Base-by-base conservation (phyloP, 1,140 invertebrate species). In the Pantala flavescens region DNA sequence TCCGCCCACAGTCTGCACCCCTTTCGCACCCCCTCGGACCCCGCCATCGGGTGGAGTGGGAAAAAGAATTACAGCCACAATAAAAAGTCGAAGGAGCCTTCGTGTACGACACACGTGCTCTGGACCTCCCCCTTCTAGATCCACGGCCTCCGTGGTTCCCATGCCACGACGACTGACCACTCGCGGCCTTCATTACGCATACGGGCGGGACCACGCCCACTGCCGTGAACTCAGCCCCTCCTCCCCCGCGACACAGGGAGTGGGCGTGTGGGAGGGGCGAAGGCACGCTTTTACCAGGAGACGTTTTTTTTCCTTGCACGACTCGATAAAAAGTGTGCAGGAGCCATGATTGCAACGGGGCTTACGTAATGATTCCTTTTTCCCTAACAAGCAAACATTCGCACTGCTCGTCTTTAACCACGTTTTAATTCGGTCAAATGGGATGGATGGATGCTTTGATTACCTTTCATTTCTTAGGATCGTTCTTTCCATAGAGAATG, bases 141-240 rank as follows among this genome's bases (percentile, higher is more conserved):
- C 14, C 49, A 7, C 49, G 14, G 49, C 49, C 49, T 16, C 49
- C 49, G 49, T 21, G 49, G 49, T 16, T 21, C 49, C 49, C 14
- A 21, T 63, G 49, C 49, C 49, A 63, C 49, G 3, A 63, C 49
- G 49, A 21, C 49, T 63, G 49, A 63, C 49, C 49, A 63, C 49
- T 63, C 49, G 49, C 49, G 49, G 49, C 49, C 49, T 63, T 63
- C 49, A 63, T 63, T 63, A 63, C 49, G 49, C 49, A 63, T 63
- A 63, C 49, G 14, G 49, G 14, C 49, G 49, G 49, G 12, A 12
- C 49, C 49, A 63, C 49, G 49, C 49, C 49, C 49, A 63, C 49
- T 7, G 49, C 12, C 49, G n/a, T 21, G 49, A 63, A 63, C 49
- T 63, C 49, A 12, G 49, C n/a, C 49, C 49, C 49, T 63, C 49